Evolutionary conservation across 2,113 vertebrate genomes (phyloP).

Genomic region (Piaya cayana): DNA sequence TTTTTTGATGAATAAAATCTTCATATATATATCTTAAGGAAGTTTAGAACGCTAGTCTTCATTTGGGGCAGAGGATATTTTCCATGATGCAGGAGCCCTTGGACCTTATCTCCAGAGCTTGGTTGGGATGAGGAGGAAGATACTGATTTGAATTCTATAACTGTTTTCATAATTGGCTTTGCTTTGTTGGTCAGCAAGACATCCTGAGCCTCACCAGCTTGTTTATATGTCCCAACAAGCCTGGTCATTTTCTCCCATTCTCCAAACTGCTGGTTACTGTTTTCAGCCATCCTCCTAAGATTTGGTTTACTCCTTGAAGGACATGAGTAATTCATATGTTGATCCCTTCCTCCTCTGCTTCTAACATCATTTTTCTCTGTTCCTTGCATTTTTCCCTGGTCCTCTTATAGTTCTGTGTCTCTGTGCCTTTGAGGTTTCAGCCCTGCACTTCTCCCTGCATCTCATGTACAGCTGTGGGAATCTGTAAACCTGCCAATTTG

Average conservation of each 20-base stretch:
- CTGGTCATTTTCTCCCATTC: neutral
- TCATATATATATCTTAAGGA: neutral
- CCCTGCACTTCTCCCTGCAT: neutral
- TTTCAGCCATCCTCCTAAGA: neutral
- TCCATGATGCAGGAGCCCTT: neutral
- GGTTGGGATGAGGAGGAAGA: neutral
- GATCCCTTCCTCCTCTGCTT: neutral
- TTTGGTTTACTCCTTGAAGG: neutral
- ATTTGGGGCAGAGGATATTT: neutral
- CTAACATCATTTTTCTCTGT: neutral
- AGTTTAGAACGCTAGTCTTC: slow-evolving; percentile 18
- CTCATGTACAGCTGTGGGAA: neutral
- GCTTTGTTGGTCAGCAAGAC: neutral
- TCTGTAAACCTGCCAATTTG: slow-evolving; percentile 18
- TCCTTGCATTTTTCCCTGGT: neutral
- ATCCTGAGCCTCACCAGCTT: neutral
- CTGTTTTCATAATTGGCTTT: fast-evolving
- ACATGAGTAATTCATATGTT: neutral
- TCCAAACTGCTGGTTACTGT: neutral
- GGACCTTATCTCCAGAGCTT: neutral
- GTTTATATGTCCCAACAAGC: neutral
- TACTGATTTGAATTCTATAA: neutral
- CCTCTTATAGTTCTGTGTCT: neutral
- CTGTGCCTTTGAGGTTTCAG: neutral
- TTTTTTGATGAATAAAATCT: slow-evolving; percentile 44